A percentile compares a stretch with the other conserved stretches of the same genome.
These are phyloP conservation scores for Mus spretus DNA, from an alignment of 2,797 vertebrate species.

Conservation along the genomic window DNA sequence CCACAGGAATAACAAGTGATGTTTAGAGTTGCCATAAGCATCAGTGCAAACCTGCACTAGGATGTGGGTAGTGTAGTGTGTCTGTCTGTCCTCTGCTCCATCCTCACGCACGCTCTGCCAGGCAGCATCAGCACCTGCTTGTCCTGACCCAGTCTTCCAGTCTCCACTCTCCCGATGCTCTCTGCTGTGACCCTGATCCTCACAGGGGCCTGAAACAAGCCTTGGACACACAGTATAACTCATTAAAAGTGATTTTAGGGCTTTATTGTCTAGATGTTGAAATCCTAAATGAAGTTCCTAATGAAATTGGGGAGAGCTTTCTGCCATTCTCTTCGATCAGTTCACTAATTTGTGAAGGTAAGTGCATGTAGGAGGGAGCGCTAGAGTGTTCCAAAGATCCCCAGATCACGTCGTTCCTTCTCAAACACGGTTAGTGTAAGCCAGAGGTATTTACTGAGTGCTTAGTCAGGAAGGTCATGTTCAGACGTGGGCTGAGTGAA, in stretches of 20 bases:
- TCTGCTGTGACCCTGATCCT: too few relatives aligned
- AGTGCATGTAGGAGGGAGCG: too few relatives aligned
- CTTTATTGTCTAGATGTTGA: neutral
- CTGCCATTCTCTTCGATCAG: rapidly evolving
- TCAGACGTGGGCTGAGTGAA: neutral
- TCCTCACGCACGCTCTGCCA: neutral
- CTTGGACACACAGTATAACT: neutral
- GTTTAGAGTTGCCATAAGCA: neutral
- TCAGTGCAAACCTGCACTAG: neutral
- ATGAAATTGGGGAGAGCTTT: neutral
- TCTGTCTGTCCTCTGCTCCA: too few relatives aligned
- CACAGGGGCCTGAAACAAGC: neutral
- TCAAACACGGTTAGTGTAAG: neutral
- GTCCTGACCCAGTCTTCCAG: too few relatives aligned
- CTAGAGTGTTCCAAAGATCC: neutral
- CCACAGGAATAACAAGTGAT: neutral
- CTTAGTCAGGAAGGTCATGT: too few relatives aligned
- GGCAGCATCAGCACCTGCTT: neutral
- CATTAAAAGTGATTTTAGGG: neutral
- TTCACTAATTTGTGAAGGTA: neutral
- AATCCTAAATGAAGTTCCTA: neutral
- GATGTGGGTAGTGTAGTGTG: neutral
- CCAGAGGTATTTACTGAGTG: neutral
- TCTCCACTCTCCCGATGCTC: neutral
- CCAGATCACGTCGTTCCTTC: neutral